phyloP scores from a whole-genome alignment of 1,140 invertebrate species.

The Drusus annulatus region DNA sequence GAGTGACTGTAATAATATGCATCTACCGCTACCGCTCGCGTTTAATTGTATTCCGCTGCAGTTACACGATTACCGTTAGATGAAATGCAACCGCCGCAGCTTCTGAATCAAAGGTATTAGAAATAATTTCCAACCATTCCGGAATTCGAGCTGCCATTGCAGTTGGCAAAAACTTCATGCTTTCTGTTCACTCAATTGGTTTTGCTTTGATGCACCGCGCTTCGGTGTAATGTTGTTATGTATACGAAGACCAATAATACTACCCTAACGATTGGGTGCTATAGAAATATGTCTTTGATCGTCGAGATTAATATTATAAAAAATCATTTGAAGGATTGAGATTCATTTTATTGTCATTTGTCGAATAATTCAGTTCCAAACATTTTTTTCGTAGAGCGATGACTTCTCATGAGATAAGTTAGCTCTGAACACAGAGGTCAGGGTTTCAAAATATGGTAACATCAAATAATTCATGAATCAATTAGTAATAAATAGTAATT shows the following conservation, averaged over 20 bases:
- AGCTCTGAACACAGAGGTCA: too few species aligned
- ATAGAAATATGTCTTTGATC: too few species aligned
- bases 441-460: too few species aligned
- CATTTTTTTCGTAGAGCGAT: too few species aligned
- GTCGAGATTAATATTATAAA: too few species aligned
- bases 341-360: too few species aligned
- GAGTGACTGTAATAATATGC: too few species aligned
- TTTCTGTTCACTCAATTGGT: background rate
- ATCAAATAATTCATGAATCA: too few species aligned
- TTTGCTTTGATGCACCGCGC: background rate
- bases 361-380: too few species aligned
- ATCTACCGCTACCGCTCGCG: background rate
- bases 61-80: background rate
- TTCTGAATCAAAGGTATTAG: background rate
- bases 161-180: background rate
- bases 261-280: background rate
- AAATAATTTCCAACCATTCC: background rate
- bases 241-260: background rate
- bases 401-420: too few species aligned
- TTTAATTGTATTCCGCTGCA: constrained; percentile 19
- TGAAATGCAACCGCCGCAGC: constrained; percentile 7
- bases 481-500: too few species aligned
- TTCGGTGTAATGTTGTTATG: background rate
- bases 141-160: background rate
- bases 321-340: too few species aligned